Base-by-base conservation (phyloP, 23 tunicate genomes). In the Corella eumyota region DNA sequence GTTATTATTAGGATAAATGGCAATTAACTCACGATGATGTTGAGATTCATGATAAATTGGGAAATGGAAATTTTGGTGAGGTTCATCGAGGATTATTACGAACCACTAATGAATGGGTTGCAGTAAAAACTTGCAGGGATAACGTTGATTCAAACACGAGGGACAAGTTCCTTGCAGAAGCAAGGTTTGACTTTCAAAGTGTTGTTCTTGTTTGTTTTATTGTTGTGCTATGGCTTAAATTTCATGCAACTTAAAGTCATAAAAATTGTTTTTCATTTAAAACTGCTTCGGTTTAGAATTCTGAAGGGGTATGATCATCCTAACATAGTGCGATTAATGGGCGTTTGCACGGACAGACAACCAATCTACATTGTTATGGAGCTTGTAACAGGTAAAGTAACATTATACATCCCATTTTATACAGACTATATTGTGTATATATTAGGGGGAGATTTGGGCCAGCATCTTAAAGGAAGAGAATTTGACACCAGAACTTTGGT, bases 1-100 rank as follows among this genome's bases (percentile, higher is more conserved):
- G n/a, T n/a, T n/a, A n/a, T n/a, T n/a, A n/a, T n/a, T 61, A 85
- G 88, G 96, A 88, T 70, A 88, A 79, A 45, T 88, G 90, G 88
- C 66, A 65, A 28, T 56, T 88, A 17, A 62, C 35, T 23, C 96
- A 88, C 55, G 66, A 67, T 34, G 88, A 79, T 66, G 51, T 88
- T 24, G 64, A 68, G 13, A 68, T 88, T 4, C 59, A 25, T 11
- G 76, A 68, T 57, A 59, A 60, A 26, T 40, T 88, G 28, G 96
- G 96, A 2, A 52, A 40, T 1, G 96, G 96, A 2, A 88, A 88
- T 55, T 88, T 88, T 33, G 96, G 96, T 9, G 63, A 45, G 23
- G 96, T 88, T 6, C 60, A 56, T 63, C 62, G 69, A 46, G 96
- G 74, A 0, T 24, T 47, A 36, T 32, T 78, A 30, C 52, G 36